Conservation (phyloP, 2,888 invertebrate species). For the Strigamia transsilvanica region DNA sequence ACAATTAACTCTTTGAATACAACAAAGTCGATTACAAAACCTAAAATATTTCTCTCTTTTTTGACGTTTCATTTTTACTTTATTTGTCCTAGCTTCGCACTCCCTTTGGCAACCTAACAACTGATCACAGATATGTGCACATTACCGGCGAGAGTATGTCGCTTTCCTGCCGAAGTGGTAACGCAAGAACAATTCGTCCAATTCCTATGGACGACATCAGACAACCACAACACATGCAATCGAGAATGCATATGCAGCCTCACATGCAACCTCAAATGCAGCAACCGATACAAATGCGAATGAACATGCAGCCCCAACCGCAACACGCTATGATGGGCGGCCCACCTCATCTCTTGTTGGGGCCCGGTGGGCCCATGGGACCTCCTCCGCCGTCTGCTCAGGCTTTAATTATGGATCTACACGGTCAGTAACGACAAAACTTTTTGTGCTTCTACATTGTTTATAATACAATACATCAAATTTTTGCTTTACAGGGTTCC, state of each 20-base stretch:
- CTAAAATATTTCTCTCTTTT: neutral
- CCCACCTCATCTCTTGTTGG: conserved; percentile 37
- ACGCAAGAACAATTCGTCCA: conserved; percentile 64
- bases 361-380: conserved; percentile 45
- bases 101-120: conserved; percentile 75
- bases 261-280: conserved; percentile 52
- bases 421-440: neutral
- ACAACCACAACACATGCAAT: conserved; percentile 50
- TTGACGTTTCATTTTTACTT: neutral
- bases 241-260: conserved; percentile 39
- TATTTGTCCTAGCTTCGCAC: conserved; percentile 65
- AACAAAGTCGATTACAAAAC: conserved; percentile 18
- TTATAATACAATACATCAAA: neutral
- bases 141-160: conserved; percentile 86
- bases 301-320: neutral
- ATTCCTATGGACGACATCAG: conserved; percentile 16
- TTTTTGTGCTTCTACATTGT: neutral
- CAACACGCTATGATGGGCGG: conserved; percentile 9
- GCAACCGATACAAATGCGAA: conserved; percentile 26
- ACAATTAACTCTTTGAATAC: conserved; percentile 51
- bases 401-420: conserved; percentile 40
- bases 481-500: conserved; percentile 13
- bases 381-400: conserved; percentile 34
- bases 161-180: conserved; percentile 86
- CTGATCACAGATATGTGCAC: conserved; percentile 76